Evolutionary conservation across 2,888 invertebrate species (phyloP).

Genomic region (Cecidostiba fungosa): DNA sequence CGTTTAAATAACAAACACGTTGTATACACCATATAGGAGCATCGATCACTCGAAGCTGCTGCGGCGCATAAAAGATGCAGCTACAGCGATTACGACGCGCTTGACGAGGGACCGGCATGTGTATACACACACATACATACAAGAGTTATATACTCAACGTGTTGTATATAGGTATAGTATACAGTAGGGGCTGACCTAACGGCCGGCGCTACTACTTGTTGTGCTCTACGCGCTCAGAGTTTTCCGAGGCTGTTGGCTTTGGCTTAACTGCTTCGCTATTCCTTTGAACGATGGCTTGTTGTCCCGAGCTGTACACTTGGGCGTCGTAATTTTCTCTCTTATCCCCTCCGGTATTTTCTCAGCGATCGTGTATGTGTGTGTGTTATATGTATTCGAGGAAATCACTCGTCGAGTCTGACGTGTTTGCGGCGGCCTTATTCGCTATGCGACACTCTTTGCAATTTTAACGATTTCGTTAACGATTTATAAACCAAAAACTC

Average conservation of each 20-base stretch:
- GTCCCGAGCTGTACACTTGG: not conserved
- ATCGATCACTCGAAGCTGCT: not conserved
- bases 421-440: not conserved
- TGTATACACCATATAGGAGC: not conserved
- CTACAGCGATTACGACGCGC: slow-evolving; percentile 16
- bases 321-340: not conserved
- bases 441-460: not conserved
- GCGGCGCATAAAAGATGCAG: slow-evolving; percentile 12
- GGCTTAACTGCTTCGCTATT: slow-evolving; percentile 11
- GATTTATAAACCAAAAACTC: not conserved
- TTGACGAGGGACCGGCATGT: not conserved
- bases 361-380: too few relatives aligned
- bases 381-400: not conserved
- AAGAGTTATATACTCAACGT: not conserved
- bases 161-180: not conserved
- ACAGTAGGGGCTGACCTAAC: slow-evolving; percentile 41
- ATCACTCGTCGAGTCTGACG: not conserved
- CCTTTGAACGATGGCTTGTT: not conserved
- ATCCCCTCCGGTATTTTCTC: not conserved
- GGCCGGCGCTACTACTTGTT: slow-evolving; percentile 37
- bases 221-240: not conserved
- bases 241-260: not conserved
- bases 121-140: too few relatives aligned
- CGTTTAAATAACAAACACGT: not conserved
- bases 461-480: not conserved